These are phyloP conservation scores for Malacoraja senta DNA, from an alignment of 2,797 vertebrate genomes.

Conservation along the genomic window DNA sequence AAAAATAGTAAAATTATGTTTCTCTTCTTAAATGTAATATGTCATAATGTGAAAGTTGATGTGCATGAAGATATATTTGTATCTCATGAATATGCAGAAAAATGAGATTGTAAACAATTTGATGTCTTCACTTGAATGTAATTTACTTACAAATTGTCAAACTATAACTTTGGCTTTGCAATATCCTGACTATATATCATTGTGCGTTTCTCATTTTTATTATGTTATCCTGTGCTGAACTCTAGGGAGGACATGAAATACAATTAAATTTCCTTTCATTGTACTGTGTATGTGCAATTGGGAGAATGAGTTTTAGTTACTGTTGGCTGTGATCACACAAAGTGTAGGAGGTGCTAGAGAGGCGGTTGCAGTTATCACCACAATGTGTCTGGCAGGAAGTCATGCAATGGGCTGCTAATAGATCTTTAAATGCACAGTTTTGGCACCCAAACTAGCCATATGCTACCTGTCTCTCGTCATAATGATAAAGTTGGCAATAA, in stretches of 20 bases:
- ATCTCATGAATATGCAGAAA: not conserved
- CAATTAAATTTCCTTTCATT: slow-evolving; percentile 33
- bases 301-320: not conserved
- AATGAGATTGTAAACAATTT: not conserved
- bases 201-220: slow-evolving; percentile 2
- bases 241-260: slow-evolving; percentile 17
- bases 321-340: not conserved
- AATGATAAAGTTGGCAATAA: not conserved
- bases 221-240: slow-evolving; percentile 34
- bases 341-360: not conserved
- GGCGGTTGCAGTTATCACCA: not conserved
- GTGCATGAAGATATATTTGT: not conserved
- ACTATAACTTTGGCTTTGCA: not conserved
- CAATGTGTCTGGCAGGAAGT: slow-evolving; percentile 30
- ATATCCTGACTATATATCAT: not conserved
- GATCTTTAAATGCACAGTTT: not conserved
- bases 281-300: not conserved
- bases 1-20: not conserved
- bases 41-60: not conserved
- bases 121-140: not conserved
- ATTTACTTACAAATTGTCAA: not conserved
- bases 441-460: not conserved
- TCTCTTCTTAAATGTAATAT: not conserved
- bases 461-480: not conserved
- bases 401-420: not conserved